phyloP scores from a whole-genome alignment of 2,797 vertebrate genomes.

The Clarias platycephalus region DNA sequence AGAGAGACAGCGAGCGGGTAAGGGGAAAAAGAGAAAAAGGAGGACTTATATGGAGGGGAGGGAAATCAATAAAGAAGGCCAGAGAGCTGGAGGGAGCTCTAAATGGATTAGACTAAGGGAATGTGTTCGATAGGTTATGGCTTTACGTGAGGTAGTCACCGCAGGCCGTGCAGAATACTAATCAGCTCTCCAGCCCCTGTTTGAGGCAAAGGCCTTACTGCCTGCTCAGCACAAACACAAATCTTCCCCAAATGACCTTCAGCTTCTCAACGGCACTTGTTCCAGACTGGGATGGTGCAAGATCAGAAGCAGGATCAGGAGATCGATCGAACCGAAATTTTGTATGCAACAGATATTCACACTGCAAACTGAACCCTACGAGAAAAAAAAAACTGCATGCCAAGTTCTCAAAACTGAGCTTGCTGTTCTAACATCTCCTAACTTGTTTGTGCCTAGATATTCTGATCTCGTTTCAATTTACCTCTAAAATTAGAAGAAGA shows the following conservation, averaged over 20 bases:
- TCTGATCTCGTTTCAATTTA: not conserved
- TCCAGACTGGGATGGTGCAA: conserved; percentile 28
- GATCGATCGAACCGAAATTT: not conserved
- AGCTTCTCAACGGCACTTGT: conserved; percentile 30
- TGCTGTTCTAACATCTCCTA: not conserved
- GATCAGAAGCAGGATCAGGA: conserved; percentile 13
- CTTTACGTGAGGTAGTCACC: conserved; percentile 70
- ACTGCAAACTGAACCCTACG: not conserved
- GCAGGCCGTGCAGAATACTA: conserved; percentile 59
- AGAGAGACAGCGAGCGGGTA: conserved; percentile 53
- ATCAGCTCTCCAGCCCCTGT: conserved; percentile 65
- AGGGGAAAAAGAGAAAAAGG: conserved; percentile 68
- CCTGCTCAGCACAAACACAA: conserved; percentile 70
- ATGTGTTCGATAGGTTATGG: conserved; percentile 83
- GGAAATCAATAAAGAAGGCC: conserved; percentile 79
- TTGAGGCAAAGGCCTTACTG: conserved; percentile 66
- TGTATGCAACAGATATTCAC: conserved; percentile 18
- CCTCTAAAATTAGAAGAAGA: not conserved
- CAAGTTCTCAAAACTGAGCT: not conserved
- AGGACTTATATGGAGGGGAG: conserved; percentile 70
- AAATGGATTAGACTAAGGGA: conserved; percentile 82
- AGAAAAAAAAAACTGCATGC: not conserved
- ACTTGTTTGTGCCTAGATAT: not conserved
- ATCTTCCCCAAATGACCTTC: conserved; percentile 45
- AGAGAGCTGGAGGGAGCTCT: conserved; percentile 76